Conservation (phyloP, 2,113 vertebrate genomes). For the Nanger granti region DNA sequence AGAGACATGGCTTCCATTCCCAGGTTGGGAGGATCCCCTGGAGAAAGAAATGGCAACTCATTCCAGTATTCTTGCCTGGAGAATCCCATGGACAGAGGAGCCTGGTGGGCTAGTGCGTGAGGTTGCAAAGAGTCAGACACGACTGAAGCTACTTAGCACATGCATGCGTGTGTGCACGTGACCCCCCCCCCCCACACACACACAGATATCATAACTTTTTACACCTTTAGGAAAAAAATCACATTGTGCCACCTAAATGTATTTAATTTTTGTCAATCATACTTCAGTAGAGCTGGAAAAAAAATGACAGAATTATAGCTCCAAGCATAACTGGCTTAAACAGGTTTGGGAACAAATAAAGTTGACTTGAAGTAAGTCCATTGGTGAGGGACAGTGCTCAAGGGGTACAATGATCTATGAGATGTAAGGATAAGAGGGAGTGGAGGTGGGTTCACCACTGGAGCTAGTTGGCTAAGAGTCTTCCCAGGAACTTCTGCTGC, state of each 20-base stretch:
- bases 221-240: background rate
- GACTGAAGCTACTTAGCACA: background rate
- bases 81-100: background rate
- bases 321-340: background rate
- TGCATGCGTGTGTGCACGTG: rapidly evolving
- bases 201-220: background rate
- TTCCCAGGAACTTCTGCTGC: background rate
- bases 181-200: rapidly evolving
- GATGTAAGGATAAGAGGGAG: background rate
- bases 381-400: background rate
- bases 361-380: background rate
- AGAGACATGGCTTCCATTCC: background rate
- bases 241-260: background rate
- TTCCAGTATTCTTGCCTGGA: background rate
- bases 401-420: background rate
- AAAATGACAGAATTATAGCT: background rate
- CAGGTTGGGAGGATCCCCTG: background rate
- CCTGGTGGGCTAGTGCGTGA: background rate
- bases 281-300: background rate
- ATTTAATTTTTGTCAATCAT: background rate
- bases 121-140: background rate
- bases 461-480: background rate
- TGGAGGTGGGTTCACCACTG: background rate
- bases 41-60: background rate
- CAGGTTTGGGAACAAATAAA: background rate